Evolutionary conservation across 2,888 invertebrate species (phyloP).

Genomic region (Nemurella pictetii): DNA sequence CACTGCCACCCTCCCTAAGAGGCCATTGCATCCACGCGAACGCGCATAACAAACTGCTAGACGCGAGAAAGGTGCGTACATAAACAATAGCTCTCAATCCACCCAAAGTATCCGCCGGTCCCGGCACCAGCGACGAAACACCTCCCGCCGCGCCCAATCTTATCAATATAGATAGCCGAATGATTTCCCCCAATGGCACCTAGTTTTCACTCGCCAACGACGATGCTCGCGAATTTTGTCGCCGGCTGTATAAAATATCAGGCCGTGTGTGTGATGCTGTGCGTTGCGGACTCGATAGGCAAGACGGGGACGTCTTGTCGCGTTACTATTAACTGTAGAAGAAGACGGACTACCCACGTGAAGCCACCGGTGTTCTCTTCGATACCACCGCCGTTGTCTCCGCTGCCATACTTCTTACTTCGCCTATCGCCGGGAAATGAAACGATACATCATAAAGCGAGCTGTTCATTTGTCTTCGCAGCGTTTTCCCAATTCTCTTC

Average conservation of each 20-base stretch:
- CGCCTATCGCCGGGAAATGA: constrained; percentile 37
- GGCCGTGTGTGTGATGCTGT: not conserved
- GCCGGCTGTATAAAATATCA: not conserved
- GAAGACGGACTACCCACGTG: constrained; percentile 3
- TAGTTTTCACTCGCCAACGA: not conserved
- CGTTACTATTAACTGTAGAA: constrained; percentile 37
- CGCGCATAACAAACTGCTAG: too few species aligned
- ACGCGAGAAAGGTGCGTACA: too few species aligned
- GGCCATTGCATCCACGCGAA: too few species aligned
- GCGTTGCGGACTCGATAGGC: too few species aligned
- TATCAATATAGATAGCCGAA: not conserved
- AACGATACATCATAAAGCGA: constrained; percentile 38
- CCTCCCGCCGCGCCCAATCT: not conserved
- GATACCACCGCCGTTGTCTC: not conserved
- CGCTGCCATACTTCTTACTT: not conserved
- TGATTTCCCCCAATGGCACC: not conserved
- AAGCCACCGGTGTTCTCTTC: not conserved
- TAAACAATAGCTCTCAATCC: too few species aligned
- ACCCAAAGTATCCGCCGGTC: too few species aligned
- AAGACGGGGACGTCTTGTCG: constrained; percentile 7
- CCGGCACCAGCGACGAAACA: too few species aligned
- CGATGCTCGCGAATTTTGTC: not conserved
- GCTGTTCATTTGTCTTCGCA: constrained; percentile 5
- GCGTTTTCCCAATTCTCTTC: constrained; percentile 20
- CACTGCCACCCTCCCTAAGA: too few species aligned